Base-by-base conservation (phyloP, 2,113 vertebrate species). In the Elanoides forficatus region DNA sequence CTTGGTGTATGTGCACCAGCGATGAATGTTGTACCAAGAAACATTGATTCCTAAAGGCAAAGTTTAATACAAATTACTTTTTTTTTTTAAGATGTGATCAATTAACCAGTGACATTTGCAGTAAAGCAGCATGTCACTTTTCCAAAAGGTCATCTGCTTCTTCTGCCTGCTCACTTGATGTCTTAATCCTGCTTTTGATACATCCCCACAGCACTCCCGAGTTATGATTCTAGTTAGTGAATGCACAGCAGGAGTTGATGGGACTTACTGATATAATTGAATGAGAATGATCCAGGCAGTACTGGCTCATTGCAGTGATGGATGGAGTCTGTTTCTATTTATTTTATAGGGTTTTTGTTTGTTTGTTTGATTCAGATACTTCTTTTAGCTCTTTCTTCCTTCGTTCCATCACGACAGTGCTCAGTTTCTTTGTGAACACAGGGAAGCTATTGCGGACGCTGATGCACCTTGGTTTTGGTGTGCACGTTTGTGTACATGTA, bases 371-470 rank as follows among this genome's bases (percentile, higher is more conserved):
- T 72, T 84, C 38, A 30, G 15, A 11, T 52, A 75, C 62, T 45
- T 68, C 13, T 36, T 88, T 68, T 19, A 19, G 60, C 45, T n/a
- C 56, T 84, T 55, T n/a, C 20, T 82, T 83, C 38, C 67, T 52
- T 43, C 1, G 2, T 40, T 81, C 36, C 3, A 13, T 15, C 65
- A 29, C 0, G 1, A 8, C 29, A 17, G 15, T 5, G 34, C 59
- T 73, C 45, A 11, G 38, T 32, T 52, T 79, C 23, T 76, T 43
- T 86, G 48, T 62, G 58, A 73, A 17, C 43, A 30, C 3, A 30
- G 34, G 29, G n/a, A 62, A 62, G 2, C 21, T 5, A 1, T 3
- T 4, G 0, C 3, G 16, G 43, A 17, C 15, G 4, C 13, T 3
- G 40, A 42, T 11, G 9, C 22, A 13, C 30, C 13, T 68, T 45